phyloP scores from a whole-genome alignment of 2,888 invertebrate species.

The Noctua fimbriata region DNA sequence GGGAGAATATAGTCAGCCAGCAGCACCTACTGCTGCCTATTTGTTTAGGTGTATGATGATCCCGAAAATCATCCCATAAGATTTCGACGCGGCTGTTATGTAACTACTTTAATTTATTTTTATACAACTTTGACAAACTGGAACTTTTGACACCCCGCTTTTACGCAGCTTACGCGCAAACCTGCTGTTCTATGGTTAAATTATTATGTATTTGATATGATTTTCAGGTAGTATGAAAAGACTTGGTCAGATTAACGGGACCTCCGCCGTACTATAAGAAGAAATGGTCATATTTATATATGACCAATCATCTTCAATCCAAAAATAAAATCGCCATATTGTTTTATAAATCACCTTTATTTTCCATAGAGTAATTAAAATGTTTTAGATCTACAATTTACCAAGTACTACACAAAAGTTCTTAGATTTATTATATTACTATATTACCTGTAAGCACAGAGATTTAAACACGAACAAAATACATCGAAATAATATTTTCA shows the following conservation, averaged over 20 bases:
- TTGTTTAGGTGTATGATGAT: too few relatives aligned
- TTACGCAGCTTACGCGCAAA: neutral
- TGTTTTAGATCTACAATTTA: constrained; percentile 46
- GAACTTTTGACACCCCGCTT: neutral
- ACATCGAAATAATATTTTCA: constrained; percentile 52
- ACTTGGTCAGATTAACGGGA: too few relatives aligned
- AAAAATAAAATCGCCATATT: constrained; percentile 27
- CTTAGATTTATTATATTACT: constrained; percentile 17
- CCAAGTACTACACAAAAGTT: constrained; percentile 39
- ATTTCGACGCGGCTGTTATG: neutral
- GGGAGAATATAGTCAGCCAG: too few relatives aligned
- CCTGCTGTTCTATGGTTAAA: too few relatives aligned
- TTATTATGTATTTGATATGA: too few relatives aligned
- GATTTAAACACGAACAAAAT: constrained; percentile 49
- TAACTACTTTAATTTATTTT: neutral
- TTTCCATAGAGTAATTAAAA: constrained; percentile 41
- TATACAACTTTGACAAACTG: neutral
- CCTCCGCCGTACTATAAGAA: neutral
- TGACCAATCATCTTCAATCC: too few relatives aligned
- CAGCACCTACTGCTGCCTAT: too few relatives aligned
- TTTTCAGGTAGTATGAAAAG: too few relatives aligned
- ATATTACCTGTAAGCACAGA: constrained; percentile 45
- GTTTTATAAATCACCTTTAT: constrained; percentile 58
- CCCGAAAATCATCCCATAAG: neutral
- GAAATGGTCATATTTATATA: too few relatives aligned